phyloP scores from a whole-genome alignment of 2,113 vertebrate genomes.

The Lycaon pictus region DNA sequence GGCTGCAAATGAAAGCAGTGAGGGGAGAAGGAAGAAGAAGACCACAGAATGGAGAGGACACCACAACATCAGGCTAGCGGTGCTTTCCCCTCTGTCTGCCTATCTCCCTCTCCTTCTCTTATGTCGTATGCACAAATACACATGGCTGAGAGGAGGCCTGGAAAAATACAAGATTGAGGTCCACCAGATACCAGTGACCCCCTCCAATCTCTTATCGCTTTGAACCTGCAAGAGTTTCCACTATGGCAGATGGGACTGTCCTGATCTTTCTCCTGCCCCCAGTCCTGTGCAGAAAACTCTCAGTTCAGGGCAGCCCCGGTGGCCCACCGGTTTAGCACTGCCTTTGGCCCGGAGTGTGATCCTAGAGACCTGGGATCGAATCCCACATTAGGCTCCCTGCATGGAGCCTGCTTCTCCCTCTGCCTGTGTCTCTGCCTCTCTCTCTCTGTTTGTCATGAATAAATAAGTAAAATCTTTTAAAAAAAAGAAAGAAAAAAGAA shows the following conservation, averaged over 20 bases:
- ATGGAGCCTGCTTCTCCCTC: too few species aligned
- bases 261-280: background rate
- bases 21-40: background rate
- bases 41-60: too few species aligned
- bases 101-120: background rate
- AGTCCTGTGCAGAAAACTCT: background rate
- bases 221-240: background rate
- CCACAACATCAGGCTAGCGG: too few species aligned
- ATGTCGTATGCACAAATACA: background rate
- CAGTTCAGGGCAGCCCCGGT: too few species aligned
- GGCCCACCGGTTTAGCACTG: too few species aligned
- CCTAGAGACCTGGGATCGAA: too few species aligned
- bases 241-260: background rate
- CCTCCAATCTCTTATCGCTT: background rate
- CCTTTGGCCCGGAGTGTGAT: too few species aligned
- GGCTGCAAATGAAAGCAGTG: background rate
- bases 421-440: too few species aligned
- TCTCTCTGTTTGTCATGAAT: too few species aligned
- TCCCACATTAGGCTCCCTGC: too few species aligned
- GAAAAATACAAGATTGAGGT: background rate
- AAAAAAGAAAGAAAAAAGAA: too few species aligned
- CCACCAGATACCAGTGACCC: background rate
- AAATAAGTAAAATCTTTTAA: too few species aligned
- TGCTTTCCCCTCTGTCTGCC: fast-evolving
- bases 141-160: background rate